Evolutionary conservation across 2,113 vertebrate species (phyloP).

Genomic region (Notothenia coriiceps): DNA sequence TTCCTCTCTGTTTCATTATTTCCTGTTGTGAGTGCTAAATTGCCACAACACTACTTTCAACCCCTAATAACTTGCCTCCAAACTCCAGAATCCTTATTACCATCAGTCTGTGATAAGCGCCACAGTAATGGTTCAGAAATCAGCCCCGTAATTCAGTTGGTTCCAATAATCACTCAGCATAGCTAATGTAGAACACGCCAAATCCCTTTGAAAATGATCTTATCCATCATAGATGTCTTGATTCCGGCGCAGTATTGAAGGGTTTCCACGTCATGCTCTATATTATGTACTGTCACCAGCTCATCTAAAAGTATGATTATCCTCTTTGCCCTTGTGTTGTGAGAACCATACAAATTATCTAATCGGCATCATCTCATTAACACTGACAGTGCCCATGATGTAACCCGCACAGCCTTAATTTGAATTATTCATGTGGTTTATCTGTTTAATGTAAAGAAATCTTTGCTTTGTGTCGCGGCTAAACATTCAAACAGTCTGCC

Average conservation of each 20-base stretch:
- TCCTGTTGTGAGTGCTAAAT: no score
- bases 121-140: constrained; percentile 75
- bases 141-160: constrained; percentile 73
- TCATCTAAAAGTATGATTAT: constrained; percentile 77
- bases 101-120: constrained; percentile 67
- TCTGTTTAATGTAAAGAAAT: constrained; percentile 65
- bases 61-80: constrained; percentile 48
- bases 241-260: constrained; percentile 59
- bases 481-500: constrained; percentile 36
- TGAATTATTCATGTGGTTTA: constrained; percentile 81
- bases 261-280: constrained; percentile 74
- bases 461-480: constrained; percentile 50
- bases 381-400: constrained; percentile 72
- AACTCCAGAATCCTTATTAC: constrained; percentile 70
- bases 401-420: constrained; percentile 39
- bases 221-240: constrained; percentile 73
- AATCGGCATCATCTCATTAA: constrained; percentile 75
- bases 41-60: constrained; percentile 18
- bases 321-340: constrained; percentile 74
- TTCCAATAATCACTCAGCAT: constrained; percentile 78
- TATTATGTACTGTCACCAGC: constrained; percentile 65
- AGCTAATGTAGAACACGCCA: constrained; percentile 76
- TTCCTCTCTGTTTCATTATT: no score
- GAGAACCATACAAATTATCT: constrained; percentile 72
- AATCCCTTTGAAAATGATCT: constrained; percentile 82